phyloP scores from a whole-genome alignment of 2,113 vertebrate species.

The Parotia lawesii region DNA sequence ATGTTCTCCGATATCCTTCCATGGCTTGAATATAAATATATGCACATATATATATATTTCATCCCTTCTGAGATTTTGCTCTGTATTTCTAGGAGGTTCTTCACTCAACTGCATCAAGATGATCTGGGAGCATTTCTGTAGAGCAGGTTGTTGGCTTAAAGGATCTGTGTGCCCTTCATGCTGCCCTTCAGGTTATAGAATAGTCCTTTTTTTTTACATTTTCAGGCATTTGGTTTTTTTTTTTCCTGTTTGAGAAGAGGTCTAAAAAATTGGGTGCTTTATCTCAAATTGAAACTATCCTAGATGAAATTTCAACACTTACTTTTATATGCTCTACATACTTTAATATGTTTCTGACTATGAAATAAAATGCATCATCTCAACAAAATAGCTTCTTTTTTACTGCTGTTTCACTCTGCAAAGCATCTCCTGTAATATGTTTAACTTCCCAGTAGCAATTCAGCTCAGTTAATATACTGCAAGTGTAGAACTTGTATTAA shows the following conservation, averaged over 20 bases:
- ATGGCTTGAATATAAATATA: neutral
- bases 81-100: neutral
- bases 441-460: slow-evolving; percentile 47
- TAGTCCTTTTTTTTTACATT: neutral
- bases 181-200: neutral
- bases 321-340: slow-evolving; percentile 32
- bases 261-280: slow-evolving; percentile 10
- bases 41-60: neutral
- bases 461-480: slow-evolving; percentile 18
- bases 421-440: slow-evolving; percentile 27
- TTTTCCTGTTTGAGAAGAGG: neutral
- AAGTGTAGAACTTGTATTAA: slow-evolving; percentile 17
- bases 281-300: slow-evolving; percentile 15
- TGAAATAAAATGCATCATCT: slow-evolving; percentile 33
- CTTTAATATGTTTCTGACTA: slow-evolving; percentile 25
- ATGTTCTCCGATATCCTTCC: neutral
- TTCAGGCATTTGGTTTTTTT: neutral
- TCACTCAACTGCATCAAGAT: neutral
- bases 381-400: slow-evolving; percentile 33
- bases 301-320: slow-evolving; percentile 21
- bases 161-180: neutral
- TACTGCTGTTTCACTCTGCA: slow-evolving; percentile 17
- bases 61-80: neutral
- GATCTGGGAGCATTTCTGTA: neutral
- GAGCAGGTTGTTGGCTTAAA: neutral